Percentiles rank a stretch among this genome's conserved stretches.
Evolutionary conservation across 2,888 invertebrate genomes (phyloP).

Genomic region (Cylloceria caligata): DNA sequence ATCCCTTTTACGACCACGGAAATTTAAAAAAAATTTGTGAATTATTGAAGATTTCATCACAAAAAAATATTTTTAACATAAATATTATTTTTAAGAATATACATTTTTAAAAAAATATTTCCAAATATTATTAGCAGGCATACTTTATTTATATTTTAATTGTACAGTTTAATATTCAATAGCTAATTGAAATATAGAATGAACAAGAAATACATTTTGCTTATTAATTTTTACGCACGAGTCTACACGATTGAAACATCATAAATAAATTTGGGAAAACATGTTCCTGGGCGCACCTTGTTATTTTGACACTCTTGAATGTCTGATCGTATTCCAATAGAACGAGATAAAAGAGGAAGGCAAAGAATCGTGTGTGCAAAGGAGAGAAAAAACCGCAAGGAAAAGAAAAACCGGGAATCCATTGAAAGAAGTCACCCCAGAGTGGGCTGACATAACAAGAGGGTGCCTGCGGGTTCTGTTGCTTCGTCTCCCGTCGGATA

Average conservation of each 20-base stretch:
- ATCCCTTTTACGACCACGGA: neutral
- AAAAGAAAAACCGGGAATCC: constrained; percentile 74
- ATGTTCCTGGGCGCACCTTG: constrained; percentile 74
- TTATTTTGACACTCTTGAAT: constrained; percentile 82
- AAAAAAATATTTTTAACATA: too few relatives aligned
- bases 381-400: constrained; percentile 70
- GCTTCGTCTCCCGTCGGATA: constrained; percentile 58
- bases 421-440: constrained; percentile 75
- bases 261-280: constrained; percentile 77
- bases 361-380: constrained; percentile 36
- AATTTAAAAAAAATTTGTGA: too few relatives aligned
- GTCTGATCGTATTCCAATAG: constrained; percentile 47
- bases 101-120: too few relatives aligned
- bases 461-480: constrained; percentile 54
- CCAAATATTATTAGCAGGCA: too few relatives aligned
- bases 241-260: too few relatives aligned
- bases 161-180: too few relatives aligned
- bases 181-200: too few relatives aligned
- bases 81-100: too few relatives aligned
- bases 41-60: too few relatives aligned
- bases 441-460: constrained; percentile 79
- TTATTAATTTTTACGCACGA: too few relatives aligned
- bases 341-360: constrained; percentile 51
- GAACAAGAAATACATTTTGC: too few relatives aligned
- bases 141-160: too few relatives aligned